Percentiles rank a stretch among this genome's conserved stretches.
Conservation (phyloP, 2,797 vertebrate genomes). For the Glyptemys insculpta region DNA sequence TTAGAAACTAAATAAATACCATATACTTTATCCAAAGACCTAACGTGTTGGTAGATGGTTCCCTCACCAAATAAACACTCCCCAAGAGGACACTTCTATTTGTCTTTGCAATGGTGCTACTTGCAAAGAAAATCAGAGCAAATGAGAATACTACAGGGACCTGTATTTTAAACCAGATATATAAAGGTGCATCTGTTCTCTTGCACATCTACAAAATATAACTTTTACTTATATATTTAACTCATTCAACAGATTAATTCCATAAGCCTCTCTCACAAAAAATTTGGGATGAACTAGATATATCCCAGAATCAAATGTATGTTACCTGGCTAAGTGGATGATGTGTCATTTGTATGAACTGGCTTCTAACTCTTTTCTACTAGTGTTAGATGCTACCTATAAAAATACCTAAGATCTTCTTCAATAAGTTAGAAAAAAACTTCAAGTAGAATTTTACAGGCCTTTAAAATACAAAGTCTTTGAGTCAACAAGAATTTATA, state of each 20-base stretch:
- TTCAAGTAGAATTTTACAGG: neutral
- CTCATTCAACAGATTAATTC: slow-evolving; percentile 3
- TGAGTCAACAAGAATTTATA: neutral
- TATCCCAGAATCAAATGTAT: neutral
- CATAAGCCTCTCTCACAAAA: neutral
- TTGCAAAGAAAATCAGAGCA: slow-evolving; percentile 50
- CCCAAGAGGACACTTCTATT: slow-evolving; percentile 65
- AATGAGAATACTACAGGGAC: slow-evolving; percentile 20
- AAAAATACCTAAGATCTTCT: neutral
- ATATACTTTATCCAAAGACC: slow-evolving; percentile 52
- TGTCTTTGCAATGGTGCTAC: neutral
- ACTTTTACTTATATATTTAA: slow-evolving; percentile 8
- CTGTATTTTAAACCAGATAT: slow-evolving; percentile 18
- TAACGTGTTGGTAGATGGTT: slow-evolving; percentile 50
- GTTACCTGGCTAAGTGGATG: neutral
- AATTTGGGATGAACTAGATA: neutral
- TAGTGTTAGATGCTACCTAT: neutral
- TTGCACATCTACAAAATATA: slow-evolving; percentile 30
- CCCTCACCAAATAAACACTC: slow-evolving; percentile 52
- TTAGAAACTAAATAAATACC: slow-evolving; percentile 62
- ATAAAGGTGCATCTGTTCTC: slow-evolving; percentile 28
- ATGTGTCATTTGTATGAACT: neutral
- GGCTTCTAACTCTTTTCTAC: neutral
- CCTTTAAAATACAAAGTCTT: neutral
- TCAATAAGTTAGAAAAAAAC: neutral